Conservation (phyloP, 2,113 vertebrate species). For the Dipodomys stephensi region DNA sequence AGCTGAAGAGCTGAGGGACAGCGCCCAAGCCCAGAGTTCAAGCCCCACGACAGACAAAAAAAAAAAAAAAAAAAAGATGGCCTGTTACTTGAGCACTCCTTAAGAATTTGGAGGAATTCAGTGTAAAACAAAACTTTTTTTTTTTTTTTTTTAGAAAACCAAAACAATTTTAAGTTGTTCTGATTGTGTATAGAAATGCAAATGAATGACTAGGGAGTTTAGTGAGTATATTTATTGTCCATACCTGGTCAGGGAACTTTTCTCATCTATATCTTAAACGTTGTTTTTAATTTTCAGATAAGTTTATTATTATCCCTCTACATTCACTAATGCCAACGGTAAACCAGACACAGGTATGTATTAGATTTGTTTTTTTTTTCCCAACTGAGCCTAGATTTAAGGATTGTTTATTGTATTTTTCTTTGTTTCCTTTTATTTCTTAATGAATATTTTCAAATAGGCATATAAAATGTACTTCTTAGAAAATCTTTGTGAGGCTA, state of each 20-base stretch:
- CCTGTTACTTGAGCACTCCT: background rate
- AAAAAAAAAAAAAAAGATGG: too few relatives aligned
- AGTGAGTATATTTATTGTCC: background rate
- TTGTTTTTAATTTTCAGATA: slow-evolving; percentile 90
- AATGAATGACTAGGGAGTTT: background rate
- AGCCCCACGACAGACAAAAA: too few relatives aligned
- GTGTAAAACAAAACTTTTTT: background rate
- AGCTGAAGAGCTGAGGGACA: too few relatives aligned
- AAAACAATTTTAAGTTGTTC: background rate
- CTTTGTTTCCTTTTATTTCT: background rate
- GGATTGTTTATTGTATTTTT: background rate
- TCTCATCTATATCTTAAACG: slow-evolving; percentile 21
- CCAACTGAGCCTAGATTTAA: background rate
- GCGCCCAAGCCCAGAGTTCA: too few relatives aligned
- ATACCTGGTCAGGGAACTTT: background rate
- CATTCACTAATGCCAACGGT: slow-evolving; percentile 99
- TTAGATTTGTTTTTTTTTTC: slow-evolving; percentile 51
- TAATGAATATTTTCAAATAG: slow-evolving; percentile 40
- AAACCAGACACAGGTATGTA: slow-evolving; percentile 96
- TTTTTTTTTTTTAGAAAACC: background rate
- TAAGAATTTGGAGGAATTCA: background rate
- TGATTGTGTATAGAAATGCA: background rate
- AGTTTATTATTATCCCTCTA: slow-evolving; percentile 96
- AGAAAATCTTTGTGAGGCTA: background rate
- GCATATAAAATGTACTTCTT: background rate